Base-by-base conservation (phyloP, 2,888 invertebrate genomes). In the Baronia brevicornis region DNA sequence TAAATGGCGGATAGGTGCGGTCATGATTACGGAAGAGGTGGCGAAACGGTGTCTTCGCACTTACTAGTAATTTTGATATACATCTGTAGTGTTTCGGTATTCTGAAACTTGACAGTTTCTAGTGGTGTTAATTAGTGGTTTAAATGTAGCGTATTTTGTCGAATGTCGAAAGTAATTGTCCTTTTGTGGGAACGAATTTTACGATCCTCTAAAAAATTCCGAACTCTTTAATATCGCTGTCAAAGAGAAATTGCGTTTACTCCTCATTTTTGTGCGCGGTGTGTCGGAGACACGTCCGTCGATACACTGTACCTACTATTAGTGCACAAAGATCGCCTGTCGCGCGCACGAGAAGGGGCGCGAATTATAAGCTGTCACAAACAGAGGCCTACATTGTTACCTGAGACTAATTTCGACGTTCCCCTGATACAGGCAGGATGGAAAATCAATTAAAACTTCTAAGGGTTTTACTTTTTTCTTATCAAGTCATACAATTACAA, bases 271-370 rank as follows among this genome's bases (percentile, higher is more conserved):
- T 52, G 54, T 43, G 51, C 32, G 54, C 60, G 53, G 62, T 44
- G 60, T 66, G 73, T 55, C 52, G 41, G 18, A 38, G 60, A 59
- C 74, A 71, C 66, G 60, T 57, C 48, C 51, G 54, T 58, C 63
- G 59, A 57, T 57, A 59, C 54, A 50, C 50, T 28, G 46, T 51
- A 44, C 55, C 58, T 69, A 62, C 63, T 71, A 75, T 77, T 74
- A 72, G 60, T 64, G 58, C 59, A 79, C 74, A 79, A 79, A 80
- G 77, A 67, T 70, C 52, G 62, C 51, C 66, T 73, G 79, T 78
- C 78, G 59, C 39, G 43, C 40, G 55, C 72, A 67, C 36, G 38
- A 51, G 51, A 51, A 57, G 67, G 66, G 66, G 66, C 53, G 68
- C 63, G 70, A 78, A 72, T 77, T 79, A 77, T 67, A 65, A 63